A percentile compares a stretch with the other conserved stretches of the same genome.
Evolutionary conservation across 2,888 invertebrate genomes (phyloP).

Genomic region (Cerastis rubricosa): DNA sequence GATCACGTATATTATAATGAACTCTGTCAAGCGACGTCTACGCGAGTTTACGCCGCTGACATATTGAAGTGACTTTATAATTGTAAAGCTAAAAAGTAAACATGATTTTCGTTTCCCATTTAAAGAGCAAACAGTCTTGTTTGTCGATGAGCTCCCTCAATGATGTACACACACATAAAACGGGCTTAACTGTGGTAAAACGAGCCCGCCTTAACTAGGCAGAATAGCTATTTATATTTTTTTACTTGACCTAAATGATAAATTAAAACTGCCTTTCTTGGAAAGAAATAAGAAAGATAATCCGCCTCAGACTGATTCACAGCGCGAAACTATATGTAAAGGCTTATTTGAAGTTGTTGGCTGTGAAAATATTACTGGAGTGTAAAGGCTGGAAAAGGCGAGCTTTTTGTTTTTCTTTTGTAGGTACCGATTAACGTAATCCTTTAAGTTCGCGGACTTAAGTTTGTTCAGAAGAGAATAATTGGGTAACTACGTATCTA

Average conservation of each 20-base stretch:
- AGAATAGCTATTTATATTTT: conserved; percentile 40
- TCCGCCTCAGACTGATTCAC: conserved; percentile 49
- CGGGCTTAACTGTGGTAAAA: conserved; percentile 68
- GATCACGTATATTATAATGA: conserved; percentile 63
- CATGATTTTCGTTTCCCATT: conserved; percentile 81
- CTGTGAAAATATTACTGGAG: conserved; percentile 52
- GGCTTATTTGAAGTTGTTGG: conserved; percentile 48
- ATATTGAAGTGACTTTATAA: conserved; percentile 73
- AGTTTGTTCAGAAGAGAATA: not conserved
- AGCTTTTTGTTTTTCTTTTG: conserved; percentile 34
- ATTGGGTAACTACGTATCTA: not conserved
- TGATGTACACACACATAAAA: conserved; percentile 71
- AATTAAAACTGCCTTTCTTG: conserved; percentile 54
- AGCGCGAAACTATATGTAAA: conserved; percentile 51
- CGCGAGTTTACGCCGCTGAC: conserved; percentile 56
- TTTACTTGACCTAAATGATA: conserved; percentile 53
- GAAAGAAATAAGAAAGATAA: conserved; percentile 46
- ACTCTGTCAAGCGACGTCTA: conserved; percentile 54
- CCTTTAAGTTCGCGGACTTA: not conserved
- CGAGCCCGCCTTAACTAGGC: conserved; percentile 58
- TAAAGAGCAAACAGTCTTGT: conserved; percentile 77
- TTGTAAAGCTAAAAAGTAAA: conserved; percentile 80
- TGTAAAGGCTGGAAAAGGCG: conserved; percentile 29
- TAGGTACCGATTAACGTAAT: conserved; percentile 20
- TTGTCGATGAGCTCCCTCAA: conserved; percentile 74